These are phyloP conservation scores for Drosophila borealis DNA, from an alignment of 2,888 invertebrate genomes.

Conservation along the genomic window DNA sequence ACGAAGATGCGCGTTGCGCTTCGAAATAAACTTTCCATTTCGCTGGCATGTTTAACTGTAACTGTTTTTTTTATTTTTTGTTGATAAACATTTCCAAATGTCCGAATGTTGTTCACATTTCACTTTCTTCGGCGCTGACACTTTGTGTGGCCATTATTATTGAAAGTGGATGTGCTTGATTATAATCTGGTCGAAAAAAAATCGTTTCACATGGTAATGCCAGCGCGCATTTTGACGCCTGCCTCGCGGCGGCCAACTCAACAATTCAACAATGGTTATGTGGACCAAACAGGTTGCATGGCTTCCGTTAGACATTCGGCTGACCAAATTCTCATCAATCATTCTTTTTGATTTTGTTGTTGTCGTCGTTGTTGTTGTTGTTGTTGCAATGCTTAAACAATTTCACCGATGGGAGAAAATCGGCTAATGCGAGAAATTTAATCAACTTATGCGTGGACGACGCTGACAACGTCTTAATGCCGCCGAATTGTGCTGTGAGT, in stretches of 20 bases:
- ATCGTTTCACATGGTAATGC: constrained; percentile 35
- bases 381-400: constrained; percentile 45
- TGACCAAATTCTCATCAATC: constrained; percentile 73
- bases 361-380: constrained; percentile 11
- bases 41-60: constrained; percentile 49
- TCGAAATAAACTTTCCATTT: constrained; percentile 69
- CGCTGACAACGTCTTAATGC: constrained; percentile 65
- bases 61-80: constrained; percentile 25
- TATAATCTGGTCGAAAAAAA: constrained; percentile 65
- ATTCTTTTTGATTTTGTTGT: constrained; percentile 54
- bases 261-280: constrained; percentile 29
- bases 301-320: constrained; percentile 66
- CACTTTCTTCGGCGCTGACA: constrained; percentile 67
- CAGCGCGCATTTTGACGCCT: constrained; percentile 1
- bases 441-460: constrained; percentile 72
- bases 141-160: constrained; percentile 66
- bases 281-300: constrained; percentile 35
- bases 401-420: constrained; percentile 72
- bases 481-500: constrained; percentile 44
- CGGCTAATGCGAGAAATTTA: constrained; percentile 79
- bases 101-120: constrained; percentile 64
- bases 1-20: constrained; percentile 45
- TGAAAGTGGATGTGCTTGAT: constrained; percentile 69
- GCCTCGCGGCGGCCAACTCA: not conserved
- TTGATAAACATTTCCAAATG: constrained; percentile 66